phyloP scores from a whole-genome alignment of 2,113 vertebrate species.

The Passer domesticus region DNA sequence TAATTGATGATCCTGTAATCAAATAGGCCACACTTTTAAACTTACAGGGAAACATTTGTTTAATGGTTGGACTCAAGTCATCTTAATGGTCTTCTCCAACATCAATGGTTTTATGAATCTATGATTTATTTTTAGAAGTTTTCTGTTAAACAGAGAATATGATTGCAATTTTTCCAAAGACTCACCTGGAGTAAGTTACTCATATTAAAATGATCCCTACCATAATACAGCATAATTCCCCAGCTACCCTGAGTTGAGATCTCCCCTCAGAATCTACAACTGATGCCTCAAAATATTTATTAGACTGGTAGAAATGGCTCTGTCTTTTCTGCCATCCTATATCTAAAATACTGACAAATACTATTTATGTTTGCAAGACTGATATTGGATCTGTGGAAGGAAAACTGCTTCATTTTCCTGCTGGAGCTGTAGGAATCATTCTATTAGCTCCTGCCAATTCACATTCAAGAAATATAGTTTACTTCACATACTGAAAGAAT shows the following conservation, averaged over 20 bases:
- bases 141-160: not conserved
- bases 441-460: slow-evolving; percentile 1
- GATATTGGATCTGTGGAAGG: not conserved
- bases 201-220: not conserved
- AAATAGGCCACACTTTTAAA: not conserved
- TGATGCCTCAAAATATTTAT: not conserved
- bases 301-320: not conserved
- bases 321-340: not conserved
- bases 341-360: not conserved
- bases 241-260: not conserved
- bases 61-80: not conserved
- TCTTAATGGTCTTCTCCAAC: not conserved
- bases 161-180: not conserved
- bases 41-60: not conserved
- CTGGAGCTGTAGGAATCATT: not conserved
- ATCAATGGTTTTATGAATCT: not conserved
- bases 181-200: not conserved
- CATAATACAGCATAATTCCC: not conserved
- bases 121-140: not conserved
- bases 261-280: not conserved
- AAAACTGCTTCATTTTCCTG: not conserved
- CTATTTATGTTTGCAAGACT: not conserved
- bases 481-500: slow-evolving; percentile 4
- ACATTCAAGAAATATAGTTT: not conserved
- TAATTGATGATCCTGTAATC: not conserved